Conservation (phyloP, 1,140 invertebrate genomes). For the Steinernema khuongi region DNA sequence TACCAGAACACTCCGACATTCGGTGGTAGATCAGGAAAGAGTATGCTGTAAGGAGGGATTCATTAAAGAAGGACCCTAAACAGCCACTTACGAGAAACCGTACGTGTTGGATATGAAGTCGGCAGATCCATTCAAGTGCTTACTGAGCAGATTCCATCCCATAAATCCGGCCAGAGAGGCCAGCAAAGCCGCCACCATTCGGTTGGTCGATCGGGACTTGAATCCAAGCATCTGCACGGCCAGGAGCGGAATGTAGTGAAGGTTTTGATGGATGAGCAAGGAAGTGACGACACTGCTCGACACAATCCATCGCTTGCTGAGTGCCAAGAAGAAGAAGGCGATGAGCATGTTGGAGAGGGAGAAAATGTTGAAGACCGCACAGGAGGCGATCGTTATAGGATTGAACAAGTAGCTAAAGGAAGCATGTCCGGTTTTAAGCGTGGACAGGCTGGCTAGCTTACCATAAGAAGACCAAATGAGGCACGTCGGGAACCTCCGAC, state of each 20-base stretch:
- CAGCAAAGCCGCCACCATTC: not conserved
- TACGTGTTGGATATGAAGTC: conserved; percentile 73
- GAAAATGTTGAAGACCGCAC: conserved; percentile 82
- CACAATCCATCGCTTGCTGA: not conserved
- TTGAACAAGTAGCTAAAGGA: conserved; percentile 80
- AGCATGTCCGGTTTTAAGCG: conserved; percentile 4
- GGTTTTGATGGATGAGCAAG: not conserved
- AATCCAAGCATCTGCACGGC: not conserved
- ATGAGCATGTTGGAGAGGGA: conserved; percentile 79
- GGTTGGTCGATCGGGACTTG: conserved; percentile 18
- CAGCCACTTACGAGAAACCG: conserved; percentile 72
- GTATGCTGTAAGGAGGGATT: conserved; percentile 57
- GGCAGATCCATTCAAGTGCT: conserved; percentile 65
- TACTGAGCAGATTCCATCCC: conserved; percentile 60
- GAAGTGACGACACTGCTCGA: not conserved
- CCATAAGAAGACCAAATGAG: conserved; percentile 16
- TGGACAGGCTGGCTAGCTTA: not conserved
- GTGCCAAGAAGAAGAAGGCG: conserved; percentile 65
- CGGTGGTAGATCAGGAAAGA: conserved; percentile 84
- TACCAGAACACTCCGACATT: conserved; percentile 99
- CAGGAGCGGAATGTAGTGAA: not conserved
- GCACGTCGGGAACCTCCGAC: not conserved
- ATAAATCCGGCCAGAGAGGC: conserved; percentile 44
- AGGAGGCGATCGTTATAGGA: conserved; percentile 81
- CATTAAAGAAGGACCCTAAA: conserved; percentile 40